phyloP scores from a whole-genome alignment of 2,113 vertebrate genomes.

The Aphyosemion australe region DNA sequence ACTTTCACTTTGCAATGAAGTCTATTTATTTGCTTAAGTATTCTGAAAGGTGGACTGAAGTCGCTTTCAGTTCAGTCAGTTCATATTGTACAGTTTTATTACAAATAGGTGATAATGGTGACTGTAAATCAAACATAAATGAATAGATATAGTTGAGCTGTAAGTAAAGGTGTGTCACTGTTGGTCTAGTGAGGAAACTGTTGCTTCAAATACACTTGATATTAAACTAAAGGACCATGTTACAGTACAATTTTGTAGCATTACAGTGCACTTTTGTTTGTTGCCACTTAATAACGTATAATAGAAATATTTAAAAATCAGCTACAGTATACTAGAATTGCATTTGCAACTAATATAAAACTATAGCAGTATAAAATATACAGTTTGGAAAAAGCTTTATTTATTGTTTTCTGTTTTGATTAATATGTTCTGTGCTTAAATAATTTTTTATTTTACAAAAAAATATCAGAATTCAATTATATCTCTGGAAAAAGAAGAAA shows the following conservation, averaged over 20 bases:
- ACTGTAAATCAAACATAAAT: slow-evolving; percentile 18
- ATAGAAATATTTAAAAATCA: slow-evolving; percentile 17
- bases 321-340: not conserved
- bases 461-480: slow-evolving; percentile 45
- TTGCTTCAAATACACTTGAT: slow-evolving; percentile 24
- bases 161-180: slow-evolving; percentile 30
- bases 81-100: slow-evolving; percentile 67
- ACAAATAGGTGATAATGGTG: slow-evolving; percentile 38
- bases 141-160: slow-evolving; percentile 29
- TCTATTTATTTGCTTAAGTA: slow-evolving; percentile 41
- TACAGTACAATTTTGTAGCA: slow-evolving; percentile 17
- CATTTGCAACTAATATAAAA: not conserved
- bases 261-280: slow-evolving; percentile 9
- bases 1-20: slow-evolving; percentile 72
- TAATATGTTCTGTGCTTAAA: slow-evolving; percentile 46
- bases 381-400: slow-evolving; percentile 10
- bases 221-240: slow-evolving; percentile 22
- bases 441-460: slow-evolving; percentile 45
- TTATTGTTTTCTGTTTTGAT: slow-evolving; percentile 43
- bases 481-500: slow-evolving; percentile 38
- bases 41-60: slow-evolving; percentile 35
- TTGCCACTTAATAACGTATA: slow-evolving; percentile 6
- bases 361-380: too few relatives aligned
- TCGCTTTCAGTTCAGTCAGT: slow-evolving; percentile 49
- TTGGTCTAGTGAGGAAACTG: slow-evolving; percentile 26